Percentiles rank a stretch among this genome's conserved stretches.
These are phyloP conservation scores for Ianthella basta DNA, from an alignment of 37 sponge, comb jelly and placozoan genomes.

Conservation along the genomic window DNA sequence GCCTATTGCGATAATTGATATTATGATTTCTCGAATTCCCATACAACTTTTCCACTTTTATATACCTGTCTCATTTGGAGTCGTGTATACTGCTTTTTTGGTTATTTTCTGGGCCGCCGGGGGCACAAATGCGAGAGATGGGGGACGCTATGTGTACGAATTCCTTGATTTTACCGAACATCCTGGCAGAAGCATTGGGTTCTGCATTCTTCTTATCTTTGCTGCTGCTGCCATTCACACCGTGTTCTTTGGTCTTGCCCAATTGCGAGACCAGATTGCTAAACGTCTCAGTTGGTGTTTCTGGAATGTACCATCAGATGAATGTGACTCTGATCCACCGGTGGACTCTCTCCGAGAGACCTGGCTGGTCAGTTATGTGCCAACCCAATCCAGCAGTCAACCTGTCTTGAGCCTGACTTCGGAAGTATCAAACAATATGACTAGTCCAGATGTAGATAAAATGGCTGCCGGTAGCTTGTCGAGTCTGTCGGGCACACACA, in stretches of 20 bases:
- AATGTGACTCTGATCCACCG: too few relatives aligned
- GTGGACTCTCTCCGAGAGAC: too few relatives aligned
- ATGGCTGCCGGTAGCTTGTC: too few relatives aligned
- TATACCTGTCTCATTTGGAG: conserved; percentile 16
- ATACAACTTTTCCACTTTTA: conserved; percentile 52
- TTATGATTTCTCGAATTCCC: conserved; percentile 51
- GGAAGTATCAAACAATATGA: too few relatives aligned
- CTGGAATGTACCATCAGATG: neutral
- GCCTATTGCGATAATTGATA: conserved; percentile 42
- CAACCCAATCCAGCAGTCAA: too few relatives aligned
- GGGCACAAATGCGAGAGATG: conserved; percentile 40
- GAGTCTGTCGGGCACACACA: too few relatives aligned
- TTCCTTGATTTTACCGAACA: conserved; percentile 39
- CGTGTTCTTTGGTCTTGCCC: conserved; percentile 30
- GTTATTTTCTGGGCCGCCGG: conserved; percentile 66
- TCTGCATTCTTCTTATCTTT: conserved; percentile 15
- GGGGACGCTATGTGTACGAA: conserved; percentile 46
- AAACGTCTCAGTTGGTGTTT: neutral
- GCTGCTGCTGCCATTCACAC: conserved; percentile 21
- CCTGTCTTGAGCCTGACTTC: too few relatives aligned
- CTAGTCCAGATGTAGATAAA: too few relatives aligned
- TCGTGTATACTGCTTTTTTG: conserved; percentile 52
- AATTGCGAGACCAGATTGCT: conserved; percentile 45
- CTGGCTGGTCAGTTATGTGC: too few relatives aligned
- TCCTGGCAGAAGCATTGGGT: neutral